Conservation (phyloP, 2,113 vertebrate species). For the Sander lucioperca region DNA sequence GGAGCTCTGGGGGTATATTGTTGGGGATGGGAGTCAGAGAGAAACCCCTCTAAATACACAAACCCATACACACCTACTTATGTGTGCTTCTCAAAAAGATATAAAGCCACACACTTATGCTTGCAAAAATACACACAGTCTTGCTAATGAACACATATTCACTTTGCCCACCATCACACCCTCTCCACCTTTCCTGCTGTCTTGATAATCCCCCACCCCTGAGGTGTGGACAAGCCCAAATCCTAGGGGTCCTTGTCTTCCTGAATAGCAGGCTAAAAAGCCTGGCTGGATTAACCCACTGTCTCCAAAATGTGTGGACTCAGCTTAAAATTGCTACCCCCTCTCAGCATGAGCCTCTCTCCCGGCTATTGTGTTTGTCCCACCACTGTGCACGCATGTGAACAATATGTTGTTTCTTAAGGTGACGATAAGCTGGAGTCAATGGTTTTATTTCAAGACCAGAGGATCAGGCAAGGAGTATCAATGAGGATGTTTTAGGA, state of each 20-base stretch:
- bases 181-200: conserved; percentile 74
- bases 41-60: conserved; percentile 60
- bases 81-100: conserved; percentile 40
- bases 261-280: conserved; percentile 82
- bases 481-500: conserved; percentile 54
- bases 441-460: conserved; percentile 67
- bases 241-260: conserved; percentile 80
- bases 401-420: conserved; percentile 78
- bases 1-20: conserved; percentile 75
- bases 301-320: conserved; percentile 84
- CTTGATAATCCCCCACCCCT: conserved; percentile 83
- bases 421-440: conserved; percentile 71
- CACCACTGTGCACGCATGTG: conserved; percentile 64
- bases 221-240: conserved; percentile 84
- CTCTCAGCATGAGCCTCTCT: conserved; percentile 67
- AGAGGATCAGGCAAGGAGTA: conserved; percentile 32
- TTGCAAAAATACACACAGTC: conserved; percentile 39
- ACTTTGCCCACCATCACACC: conserved; percentile 73
- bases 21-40: conserved; percentile 47
- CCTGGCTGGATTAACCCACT: conserved; percentile 80
- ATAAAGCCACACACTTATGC: conserved; percentile 28
- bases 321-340: conserved; percentile 80
- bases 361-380: conserved; percentile 68
- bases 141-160: conserved; percentile 61
- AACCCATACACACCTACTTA: conserved; percentile 43